A percentile compares a stretch with the other conserved stretches of the same genome.
Evolutionary conservation across 1,140 invertebrate species (phyloP).

Genomic region (Scaptomyza pallida): DNA sequence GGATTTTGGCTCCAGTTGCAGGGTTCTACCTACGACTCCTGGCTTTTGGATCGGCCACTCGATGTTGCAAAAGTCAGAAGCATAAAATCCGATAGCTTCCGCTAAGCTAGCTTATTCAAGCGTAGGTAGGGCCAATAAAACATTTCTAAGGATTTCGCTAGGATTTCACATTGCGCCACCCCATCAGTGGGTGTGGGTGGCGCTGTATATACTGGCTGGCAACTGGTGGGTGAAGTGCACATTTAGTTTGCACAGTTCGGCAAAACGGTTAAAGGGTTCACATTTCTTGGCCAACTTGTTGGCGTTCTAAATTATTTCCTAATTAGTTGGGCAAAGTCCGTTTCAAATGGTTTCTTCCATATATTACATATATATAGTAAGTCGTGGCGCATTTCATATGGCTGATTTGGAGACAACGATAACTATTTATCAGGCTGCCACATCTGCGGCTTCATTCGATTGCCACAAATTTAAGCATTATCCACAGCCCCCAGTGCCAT

Average conservation of each 20-base stretch:
- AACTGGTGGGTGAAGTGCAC: constrained; percentile 47
- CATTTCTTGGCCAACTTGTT: constrained; percentile 59
- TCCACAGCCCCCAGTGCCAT: constrained; percentile 1
- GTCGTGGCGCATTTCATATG: not conserved
- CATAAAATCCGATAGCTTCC: constrained; percentile 83
- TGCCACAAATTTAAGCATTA: constrained; percentile 48
- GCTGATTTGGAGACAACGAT: not conserved
- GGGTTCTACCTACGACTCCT: constrained; percentile 34
- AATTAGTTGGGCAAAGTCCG: constrained; percentile 54
- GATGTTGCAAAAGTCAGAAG: constrained; percentile 76
- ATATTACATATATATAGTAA: not conserved
- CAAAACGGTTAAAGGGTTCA: constrained; percentile 52
- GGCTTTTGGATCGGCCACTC: constrained; percentile 28
- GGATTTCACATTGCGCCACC: constrained; percentile 54
- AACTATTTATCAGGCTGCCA: constrained; percentile 17
- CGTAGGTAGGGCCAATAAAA: constrained; percentile 81
- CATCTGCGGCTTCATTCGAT: constrained; percentile 42
- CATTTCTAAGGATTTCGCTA: constrained; percentile 79
- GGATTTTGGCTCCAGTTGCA: constrained; percentile 30
- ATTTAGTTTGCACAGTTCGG: constrained; percentile 56
- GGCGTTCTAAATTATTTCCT: constrained; percentile 69
- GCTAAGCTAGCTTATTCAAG: constrained; percentile 82
- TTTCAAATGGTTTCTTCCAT: not conserved
- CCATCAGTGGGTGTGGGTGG: not conserved
- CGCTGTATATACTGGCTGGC: constrained; percentile 15